phyloP scores from a whole-genome alignment of 2,113 vertebrate genomes.

The Nestor notabilis region DNA sequence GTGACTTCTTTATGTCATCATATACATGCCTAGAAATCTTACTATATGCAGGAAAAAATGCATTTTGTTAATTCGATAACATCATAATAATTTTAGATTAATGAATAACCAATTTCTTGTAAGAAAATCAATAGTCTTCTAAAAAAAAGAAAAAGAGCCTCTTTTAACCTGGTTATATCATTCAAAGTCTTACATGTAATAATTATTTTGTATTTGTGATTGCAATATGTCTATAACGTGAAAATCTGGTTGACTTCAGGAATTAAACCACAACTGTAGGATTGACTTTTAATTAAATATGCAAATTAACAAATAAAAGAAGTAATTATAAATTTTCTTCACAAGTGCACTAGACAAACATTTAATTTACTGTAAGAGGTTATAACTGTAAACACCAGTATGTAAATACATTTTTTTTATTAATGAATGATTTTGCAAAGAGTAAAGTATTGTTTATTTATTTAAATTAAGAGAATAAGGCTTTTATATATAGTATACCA shows the following conservation, averaged over 20 bases:
- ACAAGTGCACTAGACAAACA: neutral
- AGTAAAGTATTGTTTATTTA: neutral
- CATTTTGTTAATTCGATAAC: neutral
- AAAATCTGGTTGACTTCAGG: neutral
- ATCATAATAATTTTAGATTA: neutral
- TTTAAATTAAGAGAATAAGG: conserved; percentile 14
- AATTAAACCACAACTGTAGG: neutral
- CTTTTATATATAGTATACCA: neutral
- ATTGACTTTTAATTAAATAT: conserved; percentile 37
- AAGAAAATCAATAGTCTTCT: neutral
- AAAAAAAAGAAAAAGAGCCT: neutral
- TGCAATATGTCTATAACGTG: neutral
- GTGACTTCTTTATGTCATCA: neutral
- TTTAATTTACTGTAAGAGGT: neutral
- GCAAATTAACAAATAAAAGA: neutral
- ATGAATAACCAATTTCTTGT: neutral
- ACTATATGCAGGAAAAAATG: neutral
- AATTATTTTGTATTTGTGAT: neutral
- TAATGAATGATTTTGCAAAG: neutral
- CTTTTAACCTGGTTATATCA: neutral
- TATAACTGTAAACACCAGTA: neutral
- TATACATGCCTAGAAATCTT: neutral
- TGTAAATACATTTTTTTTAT: neutral
- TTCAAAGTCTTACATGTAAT: neutral
- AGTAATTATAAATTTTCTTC: neutral